A percentile compares a stretch with the other conserved stretches of the same genome.
phyloP scores from a whole-genome alignment of 2,888 invertebrate species.

The Ametastegia equiseti region DNA sequence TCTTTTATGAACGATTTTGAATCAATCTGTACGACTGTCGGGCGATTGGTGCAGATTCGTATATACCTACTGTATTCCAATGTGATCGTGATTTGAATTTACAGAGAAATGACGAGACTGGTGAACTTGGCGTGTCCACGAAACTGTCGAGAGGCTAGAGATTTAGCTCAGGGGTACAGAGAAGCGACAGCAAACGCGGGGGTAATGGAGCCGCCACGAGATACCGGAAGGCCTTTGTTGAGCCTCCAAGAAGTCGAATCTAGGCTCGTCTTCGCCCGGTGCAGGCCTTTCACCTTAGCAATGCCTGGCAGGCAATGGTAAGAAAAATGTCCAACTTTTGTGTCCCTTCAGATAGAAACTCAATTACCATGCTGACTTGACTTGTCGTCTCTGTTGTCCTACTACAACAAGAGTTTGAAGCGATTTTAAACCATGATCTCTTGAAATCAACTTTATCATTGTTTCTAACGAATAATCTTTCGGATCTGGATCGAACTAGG shows the following conservation, averaged over 20 bases:
- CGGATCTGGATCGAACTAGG: no score
- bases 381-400: no score
- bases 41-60: background rate
- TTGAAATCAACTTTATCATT: no score
- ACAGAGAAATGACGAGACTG: constrained; percentile 74
- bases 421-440: no score
- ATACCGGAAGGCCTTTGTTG: constrained; percentile 86
- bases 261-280: constrained; percentile 92
- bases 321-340: constrained; percentile 45
- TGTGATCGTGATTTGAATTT: background rate
- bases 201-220: constrained; percentile 90
- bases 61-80: background rate
- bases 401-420: no score
- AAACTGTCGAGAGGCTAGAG: constrained; percentile 70
- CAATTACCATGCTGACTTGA: background rate
- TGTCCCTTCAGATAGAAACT: background rate
- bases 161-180: constrained; percentile 79
- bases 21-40: background rate
- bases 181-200: constrained; percentile 91
- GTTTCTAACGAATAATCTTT: no score
- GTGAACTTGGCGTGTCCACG: constrained; percentile 70
- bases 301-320: constrained; percentile 90
- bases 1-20: background rate
- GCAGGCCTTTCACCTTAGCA: constrained; percentile 92
- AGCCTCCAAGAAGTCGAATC: constrained; percentile 92